Evolutionary conservation across 2,888 invertebrate genomes (phyloP).

Genomic region (Epirrita christyi): DNA sequence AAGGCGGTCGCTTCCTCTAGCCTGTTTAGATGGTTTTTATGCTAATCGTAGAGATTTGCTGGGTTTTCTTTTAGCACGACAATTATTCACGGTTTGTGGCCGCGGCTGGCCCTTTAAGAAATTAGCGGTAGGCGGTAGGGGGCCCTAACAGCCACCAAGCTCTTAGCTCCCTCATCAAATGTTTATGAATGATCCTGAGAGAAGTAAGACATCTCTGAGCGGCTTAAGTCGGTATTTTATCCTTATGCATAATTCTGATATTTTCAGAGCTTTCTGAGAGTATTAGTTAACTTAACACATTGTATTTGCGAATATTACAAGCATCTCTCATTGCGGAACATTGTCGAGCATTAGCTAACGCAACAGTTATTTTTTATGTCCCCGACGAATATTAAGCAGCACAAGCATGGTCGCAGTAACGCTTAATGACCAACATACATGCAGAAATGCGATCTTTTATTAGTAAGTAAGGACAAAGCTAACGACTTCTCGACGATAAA

Average conservation of each 20-base stretch:
- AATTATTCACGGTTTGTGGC: constrained; percentile 73
- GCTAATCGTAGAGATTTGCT: constrained; percentile 80
- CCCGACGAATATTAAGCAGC: constrained; percentile 49
- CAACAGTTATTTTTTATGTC: constrained; percentile 56
- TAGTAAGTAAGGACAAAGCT: constrained; percentile 51
- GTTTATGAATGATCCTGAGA: constrained; percentile 38
- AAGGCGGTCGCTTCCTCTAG: constrained; percentile 75
- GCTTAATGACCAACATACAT: constrained; percentile 57
- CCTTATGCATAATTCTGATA: constrained; percentile 22
- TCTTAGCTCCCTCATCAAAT: constrained; percentile 42
- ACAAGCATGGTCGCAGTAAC: constrained; percentile 48
- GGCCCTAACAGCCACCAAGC: constrained; percentile 25
- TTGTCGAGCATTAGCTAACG: constrained; percentile 42
- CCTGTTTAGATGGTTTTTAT: constrained; percentile 83
- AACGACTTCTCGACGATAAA: constrained; percentile 57
- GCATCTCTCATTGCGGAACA: constrained; percentile 38
- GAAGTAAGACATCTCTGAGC: constrained; percentile 31
- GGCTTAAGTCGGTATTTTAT: constrained; percentile 32
- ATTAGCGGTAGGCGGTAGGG: constrained; percentile 55
- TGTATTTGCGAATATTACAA: constrained; percentile 24
- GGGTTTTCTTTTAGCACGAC: constrained; percentile 75
- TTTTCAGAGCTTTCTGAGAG: constrained; percentile 16
- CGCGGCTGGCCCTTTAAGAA: constrained; percentile 63
- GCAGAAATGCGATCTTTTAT: constrained; percentile 48
- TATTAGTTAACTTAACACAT: constrained; percentile 20